These are phyloP conservation scores for Myrmecophaga tridactyla DNA, from an alignment of 2,113 vertebrate genomes.

Conservation along the genomic window DNA sequence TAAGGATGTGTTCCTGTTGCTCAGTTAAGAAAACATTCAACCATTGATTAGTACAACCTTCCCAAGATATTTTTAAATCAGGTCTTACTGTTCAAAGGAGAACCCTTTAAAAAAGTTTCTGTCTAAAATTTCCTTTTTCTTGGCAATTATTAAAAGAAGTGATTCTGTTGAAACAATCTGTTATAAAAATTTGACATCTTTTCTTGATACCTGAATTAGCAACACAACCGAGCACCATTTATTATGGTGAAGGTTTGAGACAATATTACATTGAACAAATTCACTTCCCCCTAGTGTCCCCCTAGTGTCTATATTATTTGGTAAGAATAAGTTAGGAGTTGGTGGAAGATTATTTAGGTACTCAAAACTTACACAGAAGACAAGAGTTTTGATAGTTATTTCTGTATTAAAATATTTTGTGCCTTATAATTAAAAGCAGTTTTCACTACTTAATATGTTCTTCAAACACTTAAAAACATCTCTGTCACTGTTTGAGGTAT, in stretches of 20 bases:
- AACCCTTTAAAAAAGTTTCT: neutral
- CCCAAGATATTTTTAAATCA: constrained; percentile 18
- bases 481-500: neutral
- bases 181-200: neutral
- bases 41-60: neutral
- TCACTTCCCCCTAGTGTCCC: neutral
- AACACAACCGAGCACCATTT: neutral
- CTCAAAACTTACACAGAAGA: neutral
- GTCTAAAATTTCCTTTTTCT: neutral
- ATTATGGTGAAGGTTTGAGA: neutral
- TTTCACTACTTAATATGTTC: neutral
- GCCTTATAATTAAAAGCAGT: neutral
- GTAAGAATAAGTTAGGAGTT: neutral
- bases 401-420: neutral
- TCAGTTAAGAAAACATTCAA: constrained; percentile 20
- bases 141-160: neutral
- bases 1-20: neutral
- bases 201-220: neutral
- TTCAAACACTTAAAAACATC: neutral
- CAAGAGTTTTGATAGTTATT: neutral
- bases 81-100: neutral
- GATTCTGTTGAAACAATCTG: neutral
- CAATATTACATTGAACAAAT: neutral
- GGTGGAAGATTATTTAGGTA: neutral
- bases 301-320: neutral